phyloP scores from a whole-genome alignment of 2,888 invertebrate species.

The Himalopsyche japonica region DNA sequence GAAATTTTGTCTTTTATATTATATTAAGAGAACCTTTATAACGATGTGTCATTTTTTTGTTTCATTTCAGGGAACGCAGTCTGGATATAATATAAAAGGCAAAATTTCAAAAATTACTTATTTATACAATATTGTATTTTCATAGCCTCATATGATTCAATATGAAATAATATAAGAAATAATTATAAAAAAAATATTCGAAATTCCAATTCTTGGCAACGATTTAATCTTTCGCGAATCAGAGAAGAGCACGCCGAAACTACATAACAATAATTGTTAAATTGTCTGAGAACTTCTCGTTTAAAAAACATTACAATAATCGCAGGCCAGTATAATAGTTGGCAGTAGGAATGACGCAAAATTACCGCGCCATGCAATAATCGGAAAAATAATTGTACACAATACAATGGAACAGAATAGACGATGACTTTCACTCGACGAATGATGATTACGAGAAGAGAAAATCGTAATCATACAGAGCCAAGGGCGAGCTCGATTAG shows the following conservation, averaged over 20 bases:
- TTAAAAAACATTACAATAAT: neutral
- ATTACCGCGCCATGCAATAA: neutral
- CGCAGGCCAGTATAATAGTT: neutral
- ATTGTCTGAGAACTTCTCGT: neutral
- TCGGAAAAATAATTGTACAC: neutral
- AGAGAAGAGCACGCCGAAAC: neutral
- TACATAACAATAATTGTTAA: neutral
- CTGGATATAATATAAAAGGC: no score
- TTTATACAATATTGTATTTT: no score
- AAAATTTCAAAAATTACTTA: no score
- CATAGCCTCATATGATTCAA: no score
- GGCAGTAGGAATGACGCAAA: neutral
- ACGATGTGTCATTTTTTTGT: no score
- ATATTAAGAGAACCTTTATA: no score
- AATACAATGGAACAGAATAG: neutral
- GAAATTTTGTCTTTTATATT: no score
- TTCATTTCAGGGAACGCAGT: no score
- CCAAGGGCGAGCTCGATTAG: neutral
- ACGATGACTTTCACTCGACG: neutral
- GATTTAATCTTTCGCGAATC: neutral
- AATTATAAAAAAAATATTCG: no score
- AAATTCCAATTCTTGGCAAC: neutral
- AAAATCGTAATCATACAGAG: neutral
- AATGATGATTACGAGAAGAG: neutral
- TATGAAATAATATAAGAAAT: no score